Percentiles rank a stretch among this genome's conserved stretches.
phyloP scores from a whole-genome alignment of 2,888 invertebrate species.

The Eulithis testata region DNA sequence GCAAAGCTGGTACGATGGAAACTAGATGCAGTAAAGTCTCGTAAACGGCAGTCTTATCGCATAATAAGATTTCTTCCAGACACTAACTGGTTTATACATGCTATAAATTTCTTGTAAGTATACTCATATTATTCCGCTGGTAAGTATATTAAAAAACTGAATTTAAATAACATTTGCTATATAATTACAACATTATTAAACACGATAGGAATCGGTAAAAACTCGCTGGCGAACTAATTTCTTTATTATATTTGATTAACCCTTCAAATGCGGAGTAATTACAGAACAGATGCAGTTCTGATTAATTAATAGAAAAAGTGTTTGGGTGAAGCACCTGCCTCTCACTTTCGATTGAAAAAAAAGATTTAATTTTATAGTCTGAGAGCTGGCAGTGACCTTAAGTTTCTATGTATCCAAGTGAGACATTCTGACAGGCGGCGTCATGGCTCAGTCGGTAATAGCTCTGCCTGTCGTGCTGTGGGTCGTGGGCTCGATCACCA shows the following conservation, averaged over 20 bases:
- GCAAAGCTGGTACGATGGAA: too few relatives aligned
- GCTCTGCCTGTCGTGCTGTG: too few relatives aligned
- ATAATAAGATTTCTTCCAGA: too few relatives aligned
- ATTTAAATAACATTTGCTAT: constrained; percentile 4
- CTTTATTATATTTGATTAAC: constrained; percentile 84
- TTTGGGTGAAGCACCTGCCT: constrained; percentile 72
- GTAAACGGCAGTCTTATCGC: too few relatives aligned
- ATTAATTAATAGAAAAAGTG: constrained; percentile 80
- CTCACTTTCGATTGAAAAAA: constrained; percentile 72
- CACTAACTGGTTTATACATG: too few relatives aligned
- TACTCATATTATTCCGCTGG: neutral
- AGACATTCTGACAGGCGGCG: too few relatives aligned
- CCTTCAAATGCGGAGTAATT: constrained; percentile 77
- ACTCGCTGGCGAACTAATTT: constrained; percentile 74
- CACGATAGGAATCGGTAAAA: constrained; percentile 27
- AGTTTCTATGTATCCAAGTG: too few relatives aligned
- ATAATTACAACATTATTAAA: constrained; percentile 42
- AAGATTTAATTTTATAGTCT: constrained; percentile 37
- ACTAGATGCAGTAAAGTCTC: too few relatives aligned
- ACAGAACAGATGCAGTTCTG: constrained; percentile 78
- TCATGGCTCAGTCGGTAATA: too few relatives aligned
- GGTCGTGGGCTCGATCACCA: too few relatives aligned
- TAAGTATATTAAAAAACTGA: neutral
- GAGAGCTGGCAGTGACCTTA: constrained; percentile 5
- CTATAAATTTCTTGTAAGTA: too few relatives aligned